Evolutionary conservation across 2,888 invertebrate genomes (phyloP).

Genomic region (Eupithecia dodoneata): DNA sequence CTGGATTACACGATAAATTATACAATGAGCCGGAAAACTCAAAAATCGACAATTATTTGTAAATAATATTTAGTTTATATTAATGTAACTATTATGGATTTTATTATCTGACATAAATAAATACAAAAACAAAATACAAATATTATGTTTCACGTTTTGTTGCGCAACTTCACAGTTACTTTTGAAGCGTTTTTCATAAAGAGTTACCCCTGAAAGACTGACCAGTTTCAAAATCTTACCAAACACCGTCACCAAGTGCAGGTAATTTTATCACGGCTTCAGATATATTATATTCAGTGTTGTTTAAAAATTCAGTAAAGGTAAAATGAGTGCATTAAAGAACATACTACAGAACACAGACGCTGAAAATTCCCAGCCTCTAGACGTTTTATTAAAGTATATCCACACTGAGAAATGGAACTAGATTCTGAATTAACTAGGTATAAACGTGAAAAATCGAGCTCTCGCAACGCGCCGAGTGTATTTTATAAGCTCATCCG

Average conservation of each 20-base stretch:
- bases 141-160: too few species aligned
- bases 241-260: background rate
- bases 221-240: background rate
- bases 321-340: too few species aligned
- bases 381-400: conserved; percentile 4
- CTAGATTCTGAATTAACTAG: conserved; percentile 30
- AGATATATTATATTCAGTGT: background rate
- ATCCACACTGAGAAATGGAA: conserved; percentile 20
- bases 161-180: background rate
- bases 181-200: background rate
- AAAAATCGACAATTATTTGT: background rate
- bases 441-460: conserved; percentile 32
- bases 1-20: too few species aligned
- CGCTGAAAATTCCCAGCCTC: background rate
- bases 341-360: background rate
- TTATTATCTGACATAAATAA: too few species aligned
- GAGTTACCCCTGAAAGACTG: background rate
- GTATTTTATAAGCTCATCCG: conserved; percentile 29
- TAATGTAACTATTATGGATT: too few species aligned
- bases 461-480: conserved; percentile 22
- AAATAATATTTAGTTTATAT: too few species aligned
- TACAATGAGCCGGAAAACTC: background rate
- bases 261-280: background rate
- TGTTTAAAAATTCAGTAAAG: background rate
- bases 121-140: too few species aligned